Percentiles rank a stretch among this genome's conserved stretches.
Conservation (phyloP, 1,140 invertebrate species). For the Magallana ariakensis region DNA sequence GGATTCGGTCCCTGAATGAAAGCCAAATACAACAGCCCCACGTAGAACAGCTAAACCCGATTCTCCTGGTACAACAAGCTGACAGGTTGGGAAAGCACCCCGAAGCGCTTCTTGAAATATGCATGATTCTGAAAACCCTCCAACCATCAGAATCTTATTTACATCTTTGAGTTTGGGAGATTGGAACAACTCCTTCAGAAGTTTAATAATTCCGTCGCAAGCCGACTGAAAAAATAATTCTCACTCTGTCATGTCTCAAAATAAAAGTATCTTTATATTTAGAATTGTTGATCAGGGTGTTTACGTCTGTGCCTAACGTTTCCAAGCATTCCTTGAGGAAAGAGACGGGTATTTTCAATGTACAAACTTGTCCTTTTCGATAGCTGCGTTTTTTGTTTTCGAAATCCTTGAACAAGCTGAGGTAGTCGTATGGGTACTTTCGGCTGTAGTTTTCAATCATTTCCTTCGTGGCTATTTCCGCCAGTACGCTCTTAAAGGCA, state of each 20-base stretch:
- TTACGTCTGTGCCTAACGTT: background rate
- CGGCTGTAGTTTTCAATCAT: conserved; percentile 30
- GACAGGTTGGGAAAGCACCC: conserved; percentile 42
- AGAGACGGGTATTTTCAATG: conserved; percentile 44
- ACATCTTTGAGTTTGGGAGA: conserved; percentile 40
- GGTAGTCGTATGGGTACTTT: conserved; percentile 37
- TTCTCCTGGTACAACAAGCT: conserved; percentile 57
- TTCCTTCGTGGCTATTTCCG: conserved; percentile 41
- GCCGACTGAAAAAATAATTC: conserved; percentile 58
- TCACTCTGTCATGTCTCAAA: conserved; percentile 54
- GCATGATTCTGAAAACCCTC: conserved; percentile 59
- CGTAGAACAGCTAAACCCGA: conserved; percentile 58
- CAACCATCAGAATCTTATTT: conserved; percentile 61
- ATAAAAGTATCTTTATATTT: conserved; percentile 42
- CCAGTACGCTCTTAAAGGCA: conserved; percentile 44
- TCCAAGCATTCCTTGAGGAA: background rate
- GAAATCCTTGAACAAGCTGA: conserved; percentile 52
- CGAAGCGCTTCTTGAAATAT: conserved; percentile 50
- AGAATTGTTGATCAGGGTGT: conserved; percentile 12
- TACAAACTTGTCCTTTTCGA: background rate
- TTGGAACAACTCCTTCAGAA: conserved; percentile 39
- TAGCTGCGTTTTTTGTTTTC: conserved; percentile 51
- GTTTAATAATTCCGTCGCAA: conserved; percentile 49
- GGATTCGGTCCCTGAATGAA: conserved; percentile 51
- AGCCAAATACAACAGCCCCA: conserved; percentile 64